These are phyloP conservation scores for Eucriotettix oculatus DNA, from an alignment of 2,888 invertebrate genomes.

Conservation along the genomic window DNA sequence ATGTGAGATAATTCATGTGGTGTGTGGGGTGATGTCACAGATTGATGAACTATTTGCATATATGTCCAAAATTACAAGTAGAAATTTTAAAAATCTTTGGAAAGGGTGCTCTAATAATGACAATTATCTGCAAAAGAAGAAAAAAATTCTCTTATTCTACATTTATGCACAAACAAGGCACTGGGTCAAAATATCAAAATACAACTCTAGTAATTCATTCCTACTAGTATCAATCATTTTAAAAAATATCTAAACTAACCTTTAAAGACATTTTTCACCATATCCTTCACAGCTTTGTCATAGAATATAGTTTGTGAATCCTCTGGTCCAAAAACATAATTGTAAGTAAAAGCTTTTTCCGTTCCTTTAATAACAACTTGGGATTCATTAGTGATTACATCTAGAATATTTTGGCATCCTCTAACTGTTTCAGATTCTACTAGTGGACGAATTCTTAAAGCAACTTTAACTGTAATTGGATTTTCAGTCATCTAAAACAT, in stretches of 20 bases:
- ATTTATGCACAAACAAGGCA: no score
- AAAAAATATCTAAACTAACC: conserved; percentile 29
- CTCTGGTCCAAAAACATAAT: conserved; percentile 60
- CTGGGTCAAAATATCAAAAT: no score
- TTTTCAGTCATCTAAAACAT: conserved; percentile 13
- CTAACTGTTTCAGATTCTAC: conserved; percentile 51
- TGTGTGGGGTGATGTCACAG: no score
- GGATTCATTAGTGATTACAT: conserved; percentile 41
- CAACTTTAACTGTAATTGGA: conserved; percentile 52
- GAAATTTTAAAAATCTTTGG: no score
- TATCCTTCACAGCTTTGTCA: conserved; percentile 46
- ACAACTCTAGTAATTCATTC: no score
- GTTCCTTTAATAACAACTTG: conserved; percentile 51
- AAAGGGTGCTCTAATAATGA: no score
- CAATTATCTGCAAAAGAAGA: no score
- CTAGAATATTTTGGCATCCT: conserved; percentile 59
- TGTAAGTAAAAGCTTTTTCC: conserved; percentile 64
- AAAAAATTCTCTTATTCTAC: no score
- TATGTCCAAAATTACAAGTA: no score
- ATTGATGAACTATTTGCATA: no score
- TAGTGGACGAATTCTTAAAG: conserved; percentile 66
- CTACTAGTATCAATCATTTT: no score
- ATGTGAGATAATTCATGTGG: no score
- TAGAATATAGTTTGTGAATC: conserved; percentile 58
- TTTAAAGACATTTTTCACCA: conserved; percentile 62